These are phyloP conservation scores for Drosophila diplacantha DNA, from an alignment of 2,888 invertebrate species.

Conservation along the genomic window DNA sequence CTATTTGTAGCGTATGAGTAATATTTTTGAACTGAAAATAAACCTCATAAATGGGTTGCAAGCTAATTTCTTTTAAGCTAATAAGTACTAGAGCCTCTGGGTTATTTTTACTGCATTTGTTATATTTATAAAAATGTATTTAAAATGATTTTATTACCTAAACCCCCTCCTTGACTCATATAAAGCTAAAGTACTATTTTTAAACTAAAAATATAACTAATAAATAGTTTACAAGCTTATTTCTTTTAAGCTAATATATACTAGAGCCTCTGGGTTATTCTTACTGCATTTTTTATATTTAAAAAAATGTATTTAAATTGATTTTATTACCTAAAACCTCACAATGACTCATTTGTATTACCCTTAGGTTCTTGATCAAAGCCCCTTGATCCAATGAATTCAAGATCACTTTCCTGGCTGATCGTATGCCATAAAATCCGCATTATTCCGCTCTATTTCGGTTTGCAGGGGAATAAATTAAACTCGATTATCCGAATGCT, in stretches of 20 bases:
- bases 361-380: too few species aligned
- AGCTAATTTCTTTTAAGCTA: background rate
- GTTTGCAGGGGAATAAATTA: constrained; percentile 20
- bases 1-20: background rate
- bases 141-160: background rate
- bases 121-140: background rate
- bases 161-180: too few species aligned
- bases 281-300: background rate
- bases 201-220: background rate
- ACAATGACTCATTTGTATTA: background rate
- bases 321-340: too few species aligned
- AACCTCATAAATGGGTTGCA: background rate
- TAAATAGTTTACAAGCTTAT: background rate
- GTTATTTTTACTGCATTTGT: background rate
- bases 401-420: constrained; percentile 10
- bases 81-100: background rate
- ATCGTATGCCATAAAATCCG: constrained; percentile 10
- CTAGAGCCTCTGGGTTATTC: background rate
- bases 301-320: background rate
- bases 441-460: constrained; percentile 27
- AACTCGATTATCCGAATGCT: constrained; percentile 21
- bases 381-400: constrained; percentile 5
- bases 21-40: background rate
- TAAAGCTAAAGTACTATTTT: background rate
- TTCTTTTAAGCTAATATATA: background rate